A percentile compares a stretch with the other conserved stretches of the same genome.
These are phyloP conservation scores for Psephotus haematonotus DNA, from an alignment of 2,113 vertebrate genomes.

Conservation along the genomic window DNA sequence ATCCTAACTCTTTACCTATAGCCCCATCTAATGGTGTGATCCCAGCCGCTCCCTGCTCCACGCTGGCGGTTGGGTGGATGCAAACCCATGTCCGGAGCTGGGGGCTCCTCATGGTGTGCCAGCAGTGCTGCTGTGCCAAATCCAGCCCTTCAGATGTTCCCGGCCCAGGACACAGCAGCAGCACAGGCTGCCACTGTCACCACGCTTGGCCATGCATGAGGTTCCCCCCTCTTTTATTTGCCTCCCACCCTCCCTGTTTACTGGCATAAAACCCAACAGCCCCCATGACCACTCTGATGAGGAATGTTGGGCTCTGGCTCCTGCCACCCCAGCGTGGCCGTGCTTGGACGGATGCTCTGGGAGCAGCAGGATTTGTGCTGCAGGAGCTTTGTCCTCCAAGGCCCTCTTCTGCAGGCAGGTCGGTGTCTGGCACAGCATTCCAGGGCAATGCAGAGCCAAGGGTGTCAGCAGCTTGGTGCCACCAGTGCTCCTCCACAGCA, in stretches of 20 bases:
- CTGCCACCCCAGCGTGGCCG: rapidly evolving
- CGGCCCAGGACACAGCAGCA: rapidly evolving
- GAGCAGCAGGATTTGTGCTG: background rate
- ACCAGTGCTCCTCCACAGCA: too few species aligned
- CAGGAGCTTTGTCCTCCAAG: background rate
- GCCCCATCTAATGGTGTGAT: slow-evolving; percentile 39
- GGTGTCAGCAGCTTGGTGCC: background rate
- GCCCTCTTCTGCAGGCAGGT: background rate
- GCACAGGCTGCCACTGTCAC: rapidly evolving
- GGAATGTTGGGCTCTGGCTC: background rate
- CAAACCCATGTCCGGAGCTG: rapidly evolving
- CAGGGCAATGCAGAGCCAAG: background rate
- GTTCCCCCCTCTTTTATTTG: rapidly evolving
- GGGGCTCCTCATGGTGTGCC: rapidly evolving
- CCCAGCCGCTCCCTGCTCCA: background rate
- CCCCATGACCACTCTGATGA: rapidly evolving
- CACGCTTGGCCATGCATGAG: background rate
- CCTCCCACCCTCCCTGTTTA: rapidly evolving
- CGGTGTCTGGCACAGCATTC: rapidly evolving
- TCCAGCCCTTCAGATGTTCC: background rate
- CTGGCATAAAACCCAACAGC: background rate
- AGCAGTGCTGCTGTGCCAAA: background rate
- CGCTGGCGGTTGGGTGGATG: rapidly evolving
- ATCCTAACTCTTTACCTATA: background rate
- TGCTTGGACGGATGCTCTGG: background rate